Conservation (phyloP, 1,140 invertebrate species). For the Coelopa frigida region DNA sequence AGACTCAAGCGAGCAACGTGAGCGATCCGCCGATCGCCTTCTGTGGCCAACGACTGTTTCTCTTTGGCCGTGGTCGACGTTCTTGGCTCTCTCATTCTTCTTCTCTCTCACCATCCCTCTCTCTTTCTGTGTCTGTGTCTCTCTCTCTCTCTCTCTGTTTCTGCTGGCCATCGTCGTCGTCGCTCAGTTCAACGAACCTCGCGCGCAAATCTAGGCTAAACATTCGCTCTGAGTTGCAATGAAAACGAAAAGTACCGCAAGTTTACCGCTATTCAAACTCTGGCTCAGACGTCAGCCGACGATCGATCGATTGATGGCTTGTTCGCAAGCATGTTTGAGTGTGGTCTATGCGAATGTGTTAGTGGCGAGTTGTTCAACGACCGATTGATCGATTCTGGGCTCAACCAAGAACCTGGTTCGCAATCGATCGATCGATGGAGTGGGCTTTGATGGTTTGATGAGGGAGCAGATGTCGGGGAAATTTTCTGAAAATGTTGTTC, state of each 20-base stretch:
- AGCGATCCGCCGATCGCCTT: neutral
- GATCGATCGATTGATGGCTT: too few species aligned
- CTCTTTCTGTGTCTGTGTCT: too few species aligned
- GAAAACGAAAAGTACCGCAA: constrained; percentile 46
- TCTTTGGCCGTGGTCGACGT: neutral
- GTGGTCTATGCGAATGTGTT: too few species aligned
- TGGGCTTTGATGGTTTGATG: too few species aligned
- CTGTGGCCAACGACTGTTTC: neutral
- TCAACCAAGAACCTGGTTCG: too few species aligned
- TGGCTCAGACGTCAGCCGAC: too few species aligned
- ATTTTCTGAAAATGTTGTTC: too few species aligned
- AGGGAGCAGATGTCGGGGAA: too few species aligned
- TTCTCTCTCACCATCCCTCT: neutral
- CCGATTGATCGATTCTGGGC: too few species aligned
- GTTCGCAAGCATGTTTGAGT: too few species aligned
- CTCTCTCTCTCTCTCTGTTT: neutral
- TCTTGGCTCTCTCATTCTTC: constrained; percentile 3
- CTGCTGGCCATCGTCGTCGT: neutral
- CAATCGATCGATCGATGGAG: too few species aligned
- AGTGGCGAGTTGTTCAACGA: too few species aligned
- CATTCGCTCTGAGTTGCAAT: constrained; percentile 45
- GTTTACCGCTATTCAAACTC: constrained; percentile 36
- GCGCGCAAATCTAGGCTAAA: constrained; percentile 45
- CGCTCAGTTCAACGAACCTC: constrained; percentile 41
- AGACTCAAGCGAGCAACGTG: constrained; percentile 29